Evolutionary conservation across 2,797 vertebrate species (phyloP).

Genomic region (Selene dorsalis): DNA sequence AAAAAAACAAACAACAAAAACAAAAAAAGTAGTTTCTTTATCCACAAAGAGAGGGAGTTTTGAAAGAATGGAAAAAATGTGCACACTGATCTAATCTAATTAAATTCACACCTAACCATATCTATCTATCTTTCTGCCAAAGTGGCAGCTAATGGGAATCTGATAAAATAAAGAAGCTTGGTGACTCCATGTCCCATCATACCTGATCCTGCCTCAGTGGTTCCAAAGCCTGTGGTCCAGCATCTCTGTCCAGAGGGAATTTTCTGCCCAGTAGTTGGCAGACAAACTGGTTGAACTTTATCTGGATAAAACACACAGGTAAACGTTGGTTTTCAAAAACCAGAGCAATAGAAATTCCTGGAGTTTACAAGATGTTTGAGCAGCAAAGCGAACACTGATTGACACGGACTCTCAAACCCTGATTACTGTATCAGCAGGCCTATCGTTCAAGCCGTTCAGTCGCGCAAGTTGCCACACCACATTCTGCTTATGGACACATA

Average conservation of each 20-base stretch:
- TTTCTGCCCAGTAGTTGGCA: constrained; percentile 85
- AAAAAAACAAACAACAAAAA: too few relatives aligned
- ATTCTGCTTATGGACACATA: background rate
- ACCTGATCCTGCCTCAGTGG: constrained; percentile 68
- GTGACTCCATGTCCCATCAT: constrained; percentile 7
- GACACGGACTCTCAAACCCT: background rate
- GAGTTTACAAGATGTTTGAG: background rate
- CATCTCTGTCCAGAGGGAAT: constrained; percentile 82
- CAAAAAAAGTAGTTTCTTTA: background rate
- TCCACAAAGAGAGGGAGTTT: too few relatives aligned
- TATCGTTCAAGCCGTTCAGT: constrained; percentile 8
- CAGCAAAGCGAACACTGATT: background rate
- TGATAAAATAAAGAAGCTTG: background rate
- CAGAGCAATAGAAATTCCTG: constrained; percentile 1
- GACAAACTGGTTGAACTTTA: constrained; percentile 88
- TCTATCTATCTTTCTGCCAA: background rate
- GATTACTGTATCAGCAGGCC: background rate
- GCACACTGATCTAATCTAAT: background rate
- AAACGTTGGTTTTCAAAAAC: background rate
- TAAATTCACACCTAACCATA: background rate
- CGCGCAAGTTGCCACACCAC: background rate
- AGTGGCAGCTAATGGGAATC: background rate
- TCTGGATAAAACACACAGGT: constrained; percentile 73
- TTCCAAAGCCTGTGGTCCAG: constrained; percentile 93
- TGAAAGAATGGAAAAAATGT: background rate